phyloP scores from a whole-genome alignment of 2,888 invertebrate species.

The Drosophila mettleri region DNA sequence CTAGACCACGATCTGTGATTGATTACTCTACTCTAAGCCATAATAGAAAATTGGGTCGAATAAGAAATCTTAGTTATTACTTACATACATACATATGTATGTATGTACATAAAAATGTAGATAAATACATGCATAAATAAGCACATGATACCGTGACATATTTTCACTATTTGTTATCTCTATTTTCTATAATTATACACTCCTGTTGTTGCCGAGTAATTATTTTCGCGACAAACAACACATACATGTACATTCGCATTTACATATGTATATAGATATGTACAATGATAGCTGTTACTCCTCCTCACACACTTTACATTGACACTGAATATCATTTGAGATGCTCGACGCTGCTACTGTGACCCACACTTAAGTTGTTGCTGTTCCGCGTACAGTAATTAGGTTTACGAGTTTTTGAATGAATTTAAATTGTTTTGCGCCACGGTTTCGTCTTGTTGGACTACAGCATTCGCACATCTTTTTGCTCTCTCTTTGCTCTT shows the following conservation, averaged over 20 bases:
- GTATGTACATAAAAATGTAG: background rate
- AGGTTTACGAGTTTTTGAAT: conserved; percentile 66
- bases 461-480: conserved; percentile 7
- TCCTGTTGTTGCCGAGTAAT: conserved; percentile 22
- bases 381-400: conserved; percentile 55
- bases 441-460: conserved; percentile 15
- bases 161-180: conserved; percentile 13
- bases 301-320: conserved; percentile 33
- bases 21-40: too few relatives aligned
- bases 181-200: conserved; percentile 21
- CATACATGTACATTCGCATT: background rate
- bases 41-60: background rate
- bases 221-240: conserved; percentile 18
- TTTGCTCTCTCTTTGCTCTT: conserved; percentile 4
- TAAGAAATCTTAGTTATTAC: background rate
- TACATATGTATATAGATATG: background rate
- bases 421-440: conserved; percentile 73
- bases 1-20: too few relatives aligned
- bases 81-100: background rate
- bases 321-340: conserved; percentile 70
- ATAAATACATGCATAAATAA: background rate
- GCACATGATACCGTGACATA: conserved; percentile 11
- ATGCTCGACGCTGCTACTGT: conserved; percentile 20
- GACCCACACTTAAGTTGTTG: conserved; percentile 24
- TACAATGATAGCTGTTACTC: conserved; percentile 5